A percentile compares a stretch with the other conserved stretches of the same genome.
phyloP scores from a whole-genome alignment of 2,113 vertebrate species.

The Cinclus cinclus region DNA sequence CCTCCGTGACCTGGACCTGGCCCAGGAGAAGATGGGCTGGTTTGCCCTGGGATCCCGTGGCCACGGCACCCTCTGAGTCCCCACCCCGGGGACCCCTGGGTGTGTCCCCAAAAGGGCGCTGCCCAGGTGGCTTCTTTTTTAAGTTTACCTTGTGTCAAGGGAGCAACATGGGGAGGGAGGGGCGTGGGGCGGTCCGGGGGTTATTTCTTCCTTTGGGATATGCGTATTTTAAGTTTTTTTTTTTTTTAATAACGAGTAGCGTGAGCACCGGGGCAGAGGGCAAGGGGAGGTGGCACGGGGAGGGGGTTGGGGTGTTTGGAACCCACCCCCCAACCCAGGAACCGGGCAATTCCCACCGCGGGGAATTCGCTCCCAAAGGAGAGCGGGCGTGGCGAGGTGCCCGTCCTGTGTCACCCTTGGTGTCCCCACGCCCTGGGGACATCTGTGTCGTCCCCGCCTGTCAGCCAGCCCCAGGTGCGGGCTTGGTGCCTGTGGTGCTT shows the following conservation, averaged over 20 bases:
- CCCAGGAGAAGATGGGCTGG: slow-evolving; percentile 92
- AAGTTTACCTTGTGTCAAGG: slow-evolving; percentile 86
- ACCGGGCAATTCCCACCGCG: background rate
- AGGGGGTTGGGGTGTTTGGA: background rate
- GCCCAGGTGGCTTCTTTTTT: slow-evolving; percentile 40
- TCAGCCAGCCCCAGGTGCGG: background rate
- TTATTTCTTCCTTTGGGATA: slow-evolving; percentile 39
- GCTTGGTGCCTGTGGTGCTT: slow-evolving; percentile 63
- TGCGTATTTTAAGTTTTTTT: slow-evolving; percentile 53
- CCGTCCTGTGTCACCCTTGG: background rate
- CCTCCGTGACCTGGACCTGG: slow-evolving; percentile 84
- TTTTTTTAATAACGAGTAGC: slow-evolving; percentile 71
- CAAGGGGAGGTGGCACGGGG: background rate
- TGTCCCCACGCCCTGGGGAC: background rate
- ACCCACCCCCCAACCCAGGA: background rate
- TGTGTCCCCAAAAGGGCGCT: background rate
- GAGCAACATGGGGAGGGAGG: slow-evolving; percentile 63
- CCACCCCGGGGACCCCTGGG: background rate
- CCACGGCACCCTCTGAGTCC: slow-evolving; percentile 71
- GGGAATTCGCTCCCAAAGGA: slow-evolving; percentile 78
- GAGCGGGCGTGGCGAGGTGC: slow-evolving; percentile 32
- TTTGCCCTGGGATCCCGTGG: slow-evolving; percentile 82
- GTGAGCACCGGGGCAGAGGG: background rate
- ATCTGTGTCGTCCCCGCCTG: background rate
- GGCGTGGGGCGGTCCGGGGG: background rate